phyloP scores from a whole-genome alignment of 2,797 vertebrate genomes.

The Tragelaphus oryx region DNA sequence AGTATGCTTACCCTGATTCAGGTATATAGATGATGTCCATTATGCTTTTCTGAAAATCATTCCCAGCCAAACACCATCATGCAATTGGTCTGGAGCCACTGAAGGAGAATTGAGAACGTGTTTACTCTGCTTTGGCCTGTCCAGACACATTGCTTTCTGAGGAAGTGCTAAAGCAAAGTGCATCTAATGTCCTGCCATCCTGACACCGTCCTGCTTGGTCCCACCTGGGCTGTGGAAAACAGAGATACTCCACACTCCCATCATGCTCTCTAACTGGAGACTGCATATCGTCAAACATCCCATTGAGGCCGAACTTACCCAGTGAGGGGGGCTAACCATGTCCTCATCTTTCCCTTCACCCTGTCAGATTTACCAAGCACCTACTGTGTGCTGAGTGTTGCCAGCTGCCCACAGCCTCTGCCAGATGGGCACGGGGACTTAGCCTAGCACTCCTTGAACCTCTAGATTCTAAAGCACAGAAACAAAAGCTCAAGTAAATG shows the following conservation, averaged over 20 bases:
- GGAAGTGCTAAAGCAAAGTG: neutral
- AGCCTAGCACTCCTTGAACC: neutral
- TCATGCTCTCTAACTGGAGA: neutral
- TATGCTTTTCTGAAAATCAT: neutral
- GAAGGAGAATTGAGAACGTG: neutral
- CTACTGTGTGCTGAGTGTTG: neutral
- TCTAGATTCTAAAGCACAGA: neutral
- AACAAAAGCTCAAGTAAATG: neutral
- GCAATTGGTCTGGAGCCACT: neutral
- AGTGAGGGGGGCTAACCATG: neutral
- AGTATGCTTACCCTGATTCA: neutral
- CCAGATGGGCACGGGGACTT: fast-evolving
- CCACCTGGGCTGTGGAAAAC: neutral
- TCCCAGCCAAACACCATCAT: neutral
- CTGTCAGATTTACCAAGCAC: neutral
- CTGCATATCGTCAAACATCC: neutral
- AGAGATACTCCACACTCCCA: fast-evolving
- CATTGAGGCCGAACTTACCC: neutral
- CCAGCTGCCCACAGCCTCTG: neutral
- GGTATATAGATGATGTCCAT: neutral
- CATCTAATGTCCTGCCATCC: neutral
- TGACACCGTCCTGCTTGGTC: too few relatives aligned
- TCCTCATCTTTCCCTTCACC: neutral
- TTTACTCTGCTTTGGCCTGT: neutral
- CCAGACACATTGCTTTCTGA: neutral